These are phyloP conservation scores for Nephrocerus scutellatus DNA, from an alignment of 2,888 invertebrate genomes.

Conservation along the genomic window DNA sequence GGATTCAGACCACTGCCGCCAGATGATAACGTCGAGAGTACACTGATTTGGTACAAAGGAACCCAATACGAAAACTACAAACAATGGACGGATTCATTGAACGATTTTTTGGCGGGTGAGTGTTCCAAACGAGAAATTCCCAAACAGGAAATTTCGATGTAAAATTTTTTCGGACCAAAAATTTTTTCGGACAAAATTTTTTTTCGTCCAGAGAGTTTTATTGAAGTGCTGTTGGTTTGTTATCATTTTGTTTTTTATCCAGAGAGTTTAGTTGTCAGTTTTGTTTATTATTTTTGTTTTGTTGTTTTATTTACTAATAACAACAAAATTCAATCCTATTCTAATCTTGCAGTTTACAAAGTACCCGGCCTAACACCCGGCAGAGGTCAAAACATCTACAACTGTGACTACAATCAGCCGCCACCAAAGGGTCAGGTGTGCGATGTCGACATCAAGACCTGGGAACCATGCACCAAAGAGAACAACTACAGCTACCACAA, in stretches of 20 bases:
- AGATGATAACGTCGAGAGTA: constrained; percentile 79
- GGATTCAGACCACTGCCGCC: constrained; percentile 92
- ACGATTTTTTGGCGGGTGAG: constrained; percentile 71
- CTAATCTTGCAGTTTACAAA: constrained; percentile 63
- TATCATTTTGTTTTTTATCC: neutral
- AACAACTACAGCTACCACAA: constrained; percentile 84
- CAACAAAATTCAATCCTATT: neutral
- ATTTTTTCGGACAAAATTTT: no score
- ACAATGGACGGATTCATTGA: constrained; percentile 70
- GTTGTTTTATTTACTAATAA: neutral
- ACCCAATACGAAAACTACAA: constrained; percentile 68
- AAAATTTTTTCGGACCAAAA: no score
- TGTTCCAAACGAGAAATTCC: no score
- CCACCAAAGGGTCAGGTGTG: constrained; percentile 74
- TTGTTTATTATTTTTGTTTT: neutral
- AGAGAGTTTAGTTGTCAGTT: neutral
- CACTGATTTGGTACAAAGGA: constrained; percentile 90
- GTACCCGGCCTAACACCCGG: constrained; percentile 65
- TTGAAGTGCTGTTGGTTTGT: no score
- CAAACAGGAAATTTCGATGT: no score
- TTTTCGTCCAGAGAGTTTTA: no score
- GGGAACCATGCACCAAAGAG: constrained; percentile 74
- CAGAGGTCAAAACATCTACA: constrained; percentile 66
- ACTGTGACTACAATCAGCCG: constrained; percentile 66
- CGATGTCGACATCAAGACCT: constrained; percentile 74